Base-by-base conservation (phyloP, 1,140 invertebrate species). In the Diabrotica undecimpunctata region DNA sequence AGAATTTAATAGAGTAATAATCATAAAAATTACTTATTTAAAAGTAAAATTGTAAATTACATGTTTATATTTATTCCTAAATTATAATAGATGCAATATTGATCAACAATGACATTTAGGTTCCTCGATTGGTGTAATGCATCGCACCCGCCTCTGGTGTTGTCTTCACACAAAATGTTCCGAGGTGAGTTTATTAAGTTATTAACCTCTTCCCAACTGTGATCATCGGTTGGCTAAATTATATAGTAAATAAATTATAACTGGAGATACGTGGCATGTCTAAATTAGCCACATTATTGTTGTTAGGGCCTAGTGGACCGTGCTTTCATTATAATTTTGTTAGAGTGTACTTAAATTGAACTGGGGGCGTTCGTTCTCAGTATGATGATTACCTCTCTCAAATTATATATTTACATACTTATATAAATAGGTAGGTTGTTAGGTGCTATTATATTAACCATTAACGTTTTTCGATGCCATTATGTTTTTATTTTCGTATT, bases 371-470 rank as follows among this genome's bases (percentile, higher is more conserved):
- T 51, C 41, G 41, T 46, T 46, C 41, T 46, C n/a, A 8, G 41
- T 46, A 25, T 13, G 41, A 60, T 60, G 39, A 60, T 60, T 60
- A 60, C 58, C 41, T 35, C 14, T 14, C 14, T 51, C 36, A 60
- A 60, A 60, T 60, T 60, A 60, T 60, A 60, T 60, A 60, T 60
- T 60, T 60, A 60, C 58, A 60, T 60, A 60, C 58, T 60, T 60
- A 60, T 60, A 60, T 50, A 60, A 60, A 60, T 60, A 50, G 25
- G 58, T 60, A 60, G 58, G 58, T 60, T 60, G 58, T 60, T 60
- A 50, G 58, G 39, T 60, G 58, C 39, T 60, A 60, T 60, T 60
- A 60, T 12, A 38, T 9, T 13, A 12, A 13, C 9, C 12, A 13
- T 54, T 46, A 46, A 46, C n/a, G n/a, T 12, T 54, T 51, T 54